Evolutionary conservation across 2,888 invertebrate genomes (phyloP), one percentile per base, ranked within the genome.

Genomic region (Acholoe squamosa): DNA sequence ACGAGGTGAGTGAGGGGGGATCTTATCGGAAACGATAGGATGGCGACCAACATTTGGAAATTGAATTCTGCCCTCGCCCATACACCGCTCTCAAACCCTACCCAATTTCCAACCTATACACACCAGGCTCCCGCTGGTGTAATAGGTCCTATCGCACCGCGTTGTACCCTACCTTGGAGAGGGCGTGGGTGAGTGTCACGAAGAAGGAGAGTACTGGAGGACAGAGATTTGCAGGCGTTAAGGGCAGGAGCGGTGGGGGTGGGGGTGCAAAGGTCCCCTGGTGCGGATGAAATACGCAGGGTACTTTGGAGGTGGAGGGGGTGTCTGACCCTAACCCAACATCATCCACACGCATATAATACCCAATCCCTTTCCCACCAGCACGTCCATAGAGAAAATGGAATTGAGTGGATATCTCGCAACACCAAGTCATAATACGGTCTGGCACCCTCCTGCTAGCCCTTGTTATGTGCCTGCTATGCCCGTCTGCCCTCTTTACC

Each of bases 21-120:
- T n/a, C 61, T 61, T 61, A 61, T 61, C 61, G 61, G 61, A 61
- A 61, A 61, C n/a, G 61, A 19, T 14, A n/a, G 12, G 61, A 61
- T 61, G 61, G n/a, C 61, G 61, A 61, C 61, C 61, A 61, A n/a
- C 61, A n/a, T 61, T 61, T 61, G 61, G 61, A 61, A 61, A 61
- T 61, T 61, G n/a, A 61, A 61, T 61, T 61, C 61, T 19, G 12
- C 61, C 22, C n/a, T 61, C 61, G 61, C 61, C 61, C n/a, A 61
- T n/a, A 19, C n/a, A 3, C 61, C 61, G 14, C 14, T 19, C 1
- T 19, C 14, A 7, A 61, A 61, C 61, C 61, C 61, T 19, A 0
- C 7, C 61, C 61, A 3, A 61, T 7, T n/a, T n/a, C 14, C 61
- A 3, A 61, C 7, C 61, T 3, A 7, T 7, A 7, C 43, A 43